These are phyloP conservation scores for Harpegnathos saltator DNA, from an alignment of 1,140 invertebrate genomes.

Conservation along the genomic window DNA sequence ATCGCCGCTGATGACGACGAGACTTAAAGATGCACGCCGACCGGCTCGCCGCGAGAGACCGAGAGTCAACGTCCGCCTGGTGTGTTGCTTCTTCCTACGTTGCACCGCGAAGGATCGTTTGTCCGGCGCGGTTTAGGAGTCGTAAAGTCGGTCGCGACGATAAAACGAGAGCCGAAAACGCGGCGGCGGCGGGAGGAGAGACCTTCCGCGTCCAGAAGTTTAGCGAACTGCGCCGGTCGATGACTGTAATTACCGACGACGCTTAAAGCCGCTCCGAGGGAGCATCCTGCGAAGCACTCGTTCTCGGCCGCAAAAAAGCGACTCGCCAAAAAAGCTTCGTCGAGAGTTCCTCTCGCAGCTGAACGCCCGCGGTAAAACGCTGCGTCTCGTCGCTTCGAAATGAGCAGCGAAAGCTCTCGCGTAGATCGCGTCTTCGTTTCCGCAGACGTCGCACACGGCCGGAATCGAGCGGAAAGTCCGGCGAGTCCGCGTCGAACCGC, in stretches of 20 bases:
- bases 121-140: slow-evolving; percentile 56
- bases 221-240: slow-evolving; percentile 54
- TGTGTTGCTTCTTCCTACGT: neutral
- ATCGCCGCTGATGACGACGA: neutral
- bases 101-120: slow-evolving; percentile 45
- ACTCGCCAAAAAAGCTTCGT: slow-evolving; percentile 5
- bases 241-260: slow-evolving; percentile 76
- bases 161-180: slow-evolving; percentile 52
- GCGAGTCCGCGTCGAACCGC: neutral
- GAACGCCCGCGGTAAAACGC: slow-evolving; percentile 18
- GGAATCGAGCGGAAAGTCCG: slow-evolving; percentile 5
- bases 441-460: too few relatives aligned
- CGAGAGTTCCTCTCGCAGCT: neutral
- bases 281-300: neutral
- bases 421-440: neutral
- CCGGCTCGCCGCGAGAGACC: neutral
- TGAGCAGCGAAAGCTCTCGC: neutral
- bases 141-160: slow-evolving; percentile 68
- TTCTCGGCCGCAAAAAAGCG: slow-evolving; percentile 25
- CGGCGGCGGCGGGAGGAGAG: neutral
- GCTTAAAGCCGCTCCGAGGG: slow-evolving; percentile 60
- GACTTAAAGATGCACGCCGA: slow-evolving; percentile 31
- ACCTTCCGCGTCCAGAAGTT: slow-evolving; percentile 21
- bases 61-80: neutral
- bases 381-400: neutral